Evolutionary conservation across 2,113 vertebrate genomes (phyloP).

Genomic region (Eubucco bourcierii): DNA sequence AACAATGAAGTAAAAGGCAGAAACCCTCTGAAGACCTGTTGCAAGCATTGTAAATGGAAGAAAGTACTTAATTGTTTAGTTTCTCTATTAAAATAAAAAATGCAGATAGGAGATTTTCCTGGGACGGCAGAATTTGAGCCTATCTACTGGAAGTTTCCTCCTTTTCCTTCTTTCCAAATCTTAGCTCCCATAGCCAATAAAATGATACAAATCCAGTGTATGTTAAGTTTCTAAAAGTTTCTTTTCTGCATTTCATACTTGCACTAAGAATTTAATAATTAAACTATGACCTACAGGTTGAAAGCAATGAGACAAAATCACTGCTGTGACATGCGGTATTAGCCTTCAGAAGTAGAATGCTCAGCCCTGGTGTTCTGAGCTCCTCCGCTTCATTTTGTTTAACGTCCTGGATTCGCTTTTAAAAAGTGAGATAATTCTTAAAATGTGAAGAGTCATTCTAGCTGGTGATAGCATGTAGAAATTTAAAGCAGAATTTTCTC

Average conservation of each 20-base stretch:
- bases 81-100: not conserved
- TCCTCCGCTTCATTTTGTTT: not conserved
- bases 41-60: not conserved
- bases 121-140: not conserved
- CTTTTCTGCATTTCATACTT: not conserved
- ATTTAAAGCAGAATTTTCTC: not conserved
- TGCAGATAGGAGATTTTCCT: not conserved
- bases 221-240: not conserved
- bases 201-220: not conserved
- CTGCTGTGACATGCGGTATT: not conserved
- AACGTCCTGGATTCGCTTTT: not conserved
- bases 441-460: not conserved
- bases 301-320: not conserved
- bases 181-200: not conserved
- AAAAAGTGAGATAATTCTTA: not conserved
- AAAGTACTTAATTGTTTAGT: not conserved
- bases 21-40: not conserved
- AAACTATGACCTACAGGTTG: not conserved
- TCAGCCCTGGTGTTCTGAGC: not conserved
- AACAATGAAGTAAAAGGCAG: not conserved
- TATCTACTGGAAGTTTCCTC: not conserved
- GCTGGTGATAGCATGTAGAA: not conserved
- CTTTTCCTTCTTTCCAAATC: not conserved
- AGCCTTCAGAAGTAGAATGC: not conserved
- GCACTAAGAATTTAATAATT: not conserved